phyloP scores from a whole-genome alignment of 1,140 invertebrate species.

The Ptiloglossa arizonensis region DNA sequence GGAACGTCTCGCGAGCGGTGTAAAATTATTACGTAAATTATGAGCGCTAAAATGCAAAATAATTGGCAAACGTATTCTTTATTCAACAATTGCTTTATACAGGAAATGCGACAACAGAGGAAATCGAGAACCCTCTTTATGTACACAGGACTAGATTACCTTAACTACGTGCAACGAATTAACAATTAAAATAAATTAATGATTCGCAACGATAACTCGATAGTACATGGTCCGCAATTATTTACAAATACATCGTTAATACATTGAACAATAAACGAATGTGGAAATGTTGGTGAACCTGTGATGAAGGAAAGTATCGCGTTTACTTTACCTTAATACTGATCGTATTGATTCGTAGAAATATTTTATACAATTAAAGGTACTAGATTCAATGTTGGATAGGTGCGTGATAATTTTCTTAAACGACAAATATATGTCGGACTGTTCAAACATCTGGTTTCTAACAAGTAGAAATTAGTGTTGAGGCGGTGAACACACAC shows the following conservation, averaged over 20 bases:
- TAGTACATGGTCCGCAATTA: background rate
- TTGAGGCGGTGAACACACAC: constrained; percentile 80
- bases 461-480: constrained; percentile 14
- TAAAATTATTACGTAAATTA: background rate
- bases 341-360: background rate
- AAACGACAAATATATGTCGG: background rate
- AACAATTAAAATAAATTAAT: constrained; percentile 56
- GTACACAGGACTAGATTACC: constrained; percentile 76
- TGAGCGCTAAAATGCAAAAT: background rate
- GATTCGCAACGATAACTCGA: constrained; percentile 20
- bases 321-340: constrained; percentile 30
- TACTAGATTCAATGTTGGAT: background rate
- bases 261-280: background rate
- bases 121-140: constrained; percentile 39
- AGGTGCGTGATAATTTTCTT: background rate
- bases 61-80: constrained; percentile 19
- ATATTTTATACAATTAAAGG: background rate
- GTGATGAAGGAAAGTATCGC: background rate
- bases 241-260: constrained; percentile 14
- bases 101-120: background rate
- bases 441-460: background rate
- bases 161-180: constrained; percentile 36
- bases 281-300: background rate
- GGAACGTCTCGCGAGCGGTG: too few species aligned
- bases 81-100: constrained; percentile 28